Evolutionary conservation across 2,113 vertebrate genomes (phyloP).

Genomic region (Hyperopisus bebe): DNA sequence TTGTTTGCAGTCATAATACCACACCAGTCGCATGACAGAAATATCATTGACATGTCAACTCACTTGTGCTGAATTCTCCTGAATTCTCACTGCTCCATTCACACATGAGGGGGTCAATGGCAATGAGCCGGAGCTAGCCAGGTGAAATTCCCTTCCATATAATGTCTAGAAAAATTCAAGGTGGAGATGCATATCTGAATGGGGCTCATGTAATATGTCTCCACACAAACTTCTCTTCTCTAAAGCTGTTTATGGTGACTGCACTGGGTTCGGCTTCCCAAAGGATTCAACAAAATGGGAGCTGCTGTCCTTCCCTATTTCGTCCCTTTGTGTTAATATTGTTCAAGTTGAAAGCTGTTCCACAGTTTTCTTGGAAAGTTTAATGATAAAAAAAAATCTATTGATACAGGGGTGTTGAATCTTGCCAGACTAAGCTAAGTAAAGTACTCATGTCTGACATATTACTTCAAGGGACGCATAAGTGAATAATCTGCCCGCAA

Average conservation of each 20-base stretch:
- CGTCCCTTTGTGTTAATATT: constrained; percentile 54
- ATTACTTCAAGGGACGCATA: constrained; percentile 60
- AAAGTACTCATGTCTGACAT: constrained; percentile 65
- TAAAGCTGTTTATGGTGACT: constrained; percentile 56
- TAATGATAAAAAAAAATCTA: constrained; percentile 55
- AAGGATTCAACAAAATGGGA: constrained; percentile 47
- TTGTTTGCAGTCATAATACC: not conserved
- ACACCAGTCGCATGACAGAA: not conserved
- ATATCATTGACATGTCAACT: not conserved
- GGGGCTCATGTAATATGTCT: not conserved
- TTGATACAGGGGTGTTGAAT: constrained; percentile 60
- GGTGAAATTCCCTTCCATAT: not conserved
- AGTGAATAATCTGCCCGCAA: constrained; percentile 54
- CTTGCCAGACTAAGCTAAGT: constrained; percentile 60
- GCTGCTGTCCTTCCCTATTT: constrained; percentile 54
- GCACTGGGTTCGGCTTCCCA: constrained; percentile 49
- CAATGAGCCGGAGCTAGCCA: not conserved
- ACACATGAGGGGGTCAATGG: not conserved
- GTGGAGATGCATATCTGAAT: not conserved
- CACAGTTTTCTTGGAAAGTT: constrained; percentile 47
- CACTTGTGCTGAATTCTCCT: not conserved
- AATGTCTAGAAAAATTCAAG: not conserved
- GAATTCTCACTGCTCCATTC: not conserved
- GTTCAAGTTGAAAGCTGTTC: constrained; percentile 59
- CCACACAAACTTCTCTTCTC: constrained; percentile 24